Evolutionary conservation across 2,888 invertebrate species (phyloP).

Genomic region (Oscheius myriophilus): DNA sequence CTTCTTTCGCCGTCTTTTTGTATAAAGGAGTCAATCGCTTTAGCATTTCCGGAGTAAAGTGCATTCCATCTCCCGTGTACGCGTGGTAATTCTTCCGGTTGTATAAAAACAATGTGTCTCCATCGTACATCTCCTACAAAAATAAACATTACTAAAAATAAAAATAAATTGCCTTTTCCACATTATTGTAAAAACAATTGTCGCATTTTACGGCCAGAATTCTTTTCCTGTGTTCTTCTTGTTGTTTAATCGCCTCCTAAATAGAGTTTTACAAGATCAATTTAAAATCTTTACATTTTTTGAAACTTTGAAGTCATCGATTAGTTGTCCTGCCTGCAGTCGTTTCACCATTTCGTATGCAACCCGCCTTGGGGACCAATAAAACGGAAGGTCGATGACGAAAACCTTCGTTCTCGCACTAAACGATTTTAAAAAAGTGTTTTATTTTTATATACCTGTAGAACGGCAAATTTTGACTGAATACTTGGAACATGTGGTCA

Average conservation of each 20-base stretch:
- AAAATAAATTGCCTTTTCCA: constrained; percentile 16
- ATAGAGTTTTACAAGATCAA: not conserved
- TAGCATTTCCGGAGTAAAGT: constrained; percentile 7
- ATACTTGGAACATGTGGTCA: not conserved
- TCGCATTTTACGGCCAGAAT: constrained; percentile 8
- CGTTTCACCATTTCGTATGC: constrained; percentile 1
- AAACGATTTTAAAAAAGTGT: not conserved
- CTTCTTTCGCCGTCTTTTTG: not conserved
- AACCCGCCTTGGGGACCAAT: not conserved
- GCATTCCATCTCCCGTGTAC: constrained; percentile 6
- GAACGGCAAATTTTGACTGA: constrained; percentile 2
- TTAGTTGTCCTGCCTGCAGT: not conserved
- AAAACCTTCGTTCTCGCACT: not conserved
- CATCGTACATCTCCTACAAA: not conserved
- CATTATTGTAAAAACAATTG: constrained; percentile 2
- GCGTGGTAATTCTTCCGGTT: constrained; percentile 1
- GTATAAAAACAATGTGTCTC: constrained; percentile 5
- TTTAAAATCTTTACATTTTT: not conserved
- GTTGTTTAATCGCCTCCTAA: not conserved
- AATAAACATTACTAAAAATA: too few species aligned
- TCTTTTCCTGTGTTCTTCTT: constrained; percentile 2
- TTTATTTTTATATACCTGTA: not conserved
- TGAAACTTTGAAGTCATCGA: constrained; percentile 2
- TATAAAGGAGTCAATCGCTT: not conserved
- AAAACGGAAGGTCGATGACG: constrained; percentile 10